Base-by-base conservation (phyloP, 2,797 vertebrate species). In the Oophaga sylvatica region DNA sequence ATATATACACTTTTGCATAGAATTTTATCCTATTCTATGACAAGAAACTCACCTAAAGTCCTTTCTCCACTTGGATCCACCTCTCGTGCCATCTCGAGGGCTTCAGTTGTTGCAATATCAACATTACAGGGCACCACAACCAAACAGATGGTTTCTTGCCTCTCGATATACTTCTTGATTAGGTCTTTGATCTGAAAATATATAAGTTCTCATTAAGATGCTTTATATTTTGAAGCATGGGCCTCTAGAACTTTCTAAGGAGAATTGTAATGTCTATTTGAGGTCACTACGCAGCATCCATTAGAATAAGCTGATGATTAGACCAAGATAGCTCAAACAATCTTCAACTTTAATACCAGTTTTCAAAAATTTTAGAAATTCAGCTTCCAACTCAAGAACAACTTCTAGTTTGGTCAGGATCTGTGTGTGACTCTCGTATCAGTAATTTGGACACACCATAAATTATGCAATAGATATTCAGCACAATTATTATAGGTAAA, bases 31-130 rank as follows among this genome's bases (percentile, higher is more conserved):
- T 31, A 12, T 73, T 35, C 35, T 3, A 48, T 48, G 45, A 53
- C 8, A 12, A 26, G 1, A 56, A 48, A 60, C 67, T 41, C 90
- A 98, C 97, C 98, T 89, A 99, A 90, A 84, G 97, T 98, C 86
- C 98, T 96, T 87, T 97, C 95, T 85, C 97, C 97, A 0, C 87
- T 84, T 2, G 95, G 95, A 85, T 98, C 97, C 91, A 96, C 96
- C 48, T 94, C 93, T 89, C 95, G 95, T 3, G 97, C 97, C 96
- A 99, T 98, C 92, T 95, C 94, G 92, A 98, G 89, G 0, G 97
- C 97, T 90, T 98, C 97, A 0, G 96, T 97, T 86, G 97, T 98
- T 26, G 96, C 96, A 0, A 98, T 97, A 92, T 98, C 97, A 92
- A 98, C 95, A 0, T 97, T 98, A 84, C 95, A 93, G 0, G 97